Evolutionary conservation across 2,888 invertebrate species (phyloP).

Genomic region (Plagodis dolabraria): DNA sequence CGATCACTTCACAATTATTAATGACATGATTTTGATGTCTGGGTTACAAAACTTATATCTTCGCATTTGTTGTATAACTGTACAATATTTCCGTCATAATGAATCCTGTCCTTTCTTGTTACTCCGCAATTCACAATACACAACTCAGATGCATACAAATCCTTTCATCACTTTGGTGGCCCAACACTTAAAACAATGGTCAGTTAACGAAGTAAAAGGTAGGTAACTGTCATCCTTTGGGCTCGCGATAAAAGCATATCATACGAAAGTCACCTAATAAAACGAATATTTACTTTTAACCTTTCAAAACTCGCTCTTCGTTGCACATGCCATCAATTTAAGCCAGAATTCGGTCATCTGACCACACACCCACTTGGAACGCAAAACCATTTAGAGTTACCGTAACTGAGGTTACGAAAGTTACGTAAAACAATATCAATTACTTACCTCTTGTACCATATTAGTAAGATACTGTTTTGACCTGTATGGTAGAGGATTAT

Average conservation of each 20-base stretch:
- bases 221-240: no score
- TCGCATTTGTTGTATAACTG: no score
- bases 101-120: no score
- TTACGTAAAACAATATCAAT: conserved; percentile 24
- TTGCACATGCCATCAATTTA: conserved; percentile 19
- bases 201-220: no score
- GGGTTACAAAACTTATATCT: no score
- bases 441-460: conserved; percentile 13
- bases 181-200: no score
- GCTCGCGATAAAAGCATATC: neutral
- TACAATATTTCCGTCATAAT: no score
- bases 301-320: conserved; percentile 24
- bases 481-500: neutral
- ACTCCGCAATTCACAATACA: no score
- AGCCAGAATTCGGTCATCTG: conserved; percentile 18
- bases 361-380: conserved; percentile 21
- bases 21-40: no score
- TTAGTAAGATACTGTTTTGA: conserved; percentile 10
- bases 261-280: neutral
- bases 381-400: conserved; percentile 20
- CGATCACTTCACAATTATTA: no score
- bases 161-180: no score
- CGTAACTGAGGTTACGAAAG: conserved; percentile 5
- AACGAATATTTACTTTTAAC: conserved; percentile 12
- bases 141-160: no score